Evolutionary conservation across 1,140 invertebrate genomes (phyloP), one percentile per base, ranked within the genome.

Genomic region (Caenorhabditis briggsae): DNA sequence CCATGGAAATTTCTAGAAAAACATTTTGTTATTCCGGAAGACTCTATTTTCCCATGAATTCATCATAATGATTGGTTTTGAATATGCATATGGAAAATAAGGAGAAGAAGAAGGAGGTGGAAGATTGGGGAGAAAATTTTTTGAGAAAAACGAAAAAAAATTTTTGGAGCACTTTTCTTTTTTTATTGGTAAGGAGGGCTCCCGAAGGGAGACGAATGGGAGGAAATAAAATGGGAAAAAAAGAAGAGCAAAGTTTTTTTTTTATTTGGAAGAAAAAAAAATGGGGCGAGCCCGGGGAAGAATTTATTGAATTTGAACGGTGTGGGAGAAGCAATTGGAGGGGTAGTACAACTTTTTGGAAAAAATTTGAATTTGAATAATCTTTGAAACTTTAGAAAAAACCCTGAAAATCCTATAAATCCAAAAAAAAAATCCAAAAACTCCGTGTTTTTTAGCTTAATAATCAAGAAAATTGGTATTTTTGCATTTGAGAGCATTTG

Each of bases 61-160:
- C 11, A 20, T 25, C 18, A 70, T 70, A 70, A 70, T 70, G 64
- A 70, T 70, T 70, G 64, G 64, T 70, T 70, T 43, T 70, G 43
- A 43, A 70, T 70, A 41, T n/a, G n/a, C n/a, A n/a, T 20, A 16
- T 9, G 16, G 18, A 53, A 53, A 16, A 33, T 53, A 53, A 16
- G 50, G 1, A 53, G 50, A 16, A 53, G 16, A 53, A 58, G 56
- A 14, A 58, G 18, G n/a, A 16, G 56, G n/a, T 7, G 18, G 18
- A n/a, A n/a, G 6, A n/a, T n/a, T 58, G n/a, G n/a, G n/a, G n/a
- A n/a, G n/a, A n/a, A n/a, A n/a, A n/a, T n/a, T n/a, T n/a, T n/a
- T n/a, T n/a, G 59, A 61, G n/a, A 11, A 61, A 14, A 23, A 12
- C 59, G n/a, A 61, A 25, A 25, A 25, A 25, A 14, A 25, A 61